These are phyloP conservation scores for Willisornis vidua DNA, from an alignment of 2,113 vertebrate species.

Conservation along the genomic window DNA sequence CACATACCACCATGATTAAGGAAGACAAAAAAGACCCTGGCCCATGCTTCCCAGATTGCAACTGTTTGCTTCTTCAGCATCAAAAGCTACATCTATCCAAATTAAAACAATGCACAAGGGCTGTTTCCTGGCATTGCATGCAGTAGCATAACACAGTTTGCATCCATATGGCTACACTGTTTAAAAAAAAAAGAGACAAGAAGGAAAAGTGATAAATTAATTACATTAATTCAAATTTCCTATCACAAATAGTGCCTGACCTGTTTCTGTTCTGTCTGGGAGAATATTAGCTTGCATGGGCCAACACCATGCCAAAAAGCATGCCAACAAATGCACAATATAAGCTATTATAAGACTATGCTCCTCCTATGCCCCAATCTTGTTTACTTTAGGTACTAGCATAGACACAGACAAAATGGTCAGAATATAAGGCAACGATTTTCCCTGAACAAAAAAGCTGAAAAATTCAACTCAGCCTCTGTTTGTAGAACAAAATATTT, in stretches of 20 bases:
- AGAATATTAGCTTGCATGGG: neutral
- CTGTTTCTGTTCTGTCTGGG: neutral
- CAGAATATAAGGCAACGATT: constrained; percentile 4
- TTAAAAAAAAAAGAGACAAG: neutral
- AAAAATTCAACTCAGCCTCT: neutral
- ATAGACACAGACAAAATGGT: neutral
- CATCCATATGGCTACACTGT: neutral
- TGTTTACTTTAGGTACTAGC: neutral
- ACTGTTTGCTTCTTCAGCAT: neutral
- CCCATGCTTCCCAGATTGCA: neutral
- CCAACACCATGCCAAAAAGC: neutral
- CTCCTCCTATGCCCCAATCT: neutral
- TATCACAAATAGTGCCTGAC: neutral
- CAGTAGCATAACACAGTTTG: neutral
- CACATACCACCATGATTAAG: neutral
- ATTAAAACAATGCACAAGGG: neutral
- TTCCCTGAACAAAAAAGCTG: constrained; percentile 3
- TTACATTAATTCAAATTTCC: neutral
- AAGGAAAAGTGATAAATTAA: neutral
- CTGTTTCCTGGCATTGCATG: neutral
- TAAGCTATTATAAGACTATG: neutral
- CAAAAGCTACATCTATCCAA: neutral
- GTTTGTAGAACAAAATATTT: neutral
- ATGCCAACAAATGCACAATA: constrained; percentile 9
- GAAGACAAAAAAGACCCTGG: neutral